Percentiles rank a stretch among this genome's conserved stretches.
Conservation (phyloP, 1,140 invertebrate genomes). For the Caenorhabditis tropicalis region DNA sequence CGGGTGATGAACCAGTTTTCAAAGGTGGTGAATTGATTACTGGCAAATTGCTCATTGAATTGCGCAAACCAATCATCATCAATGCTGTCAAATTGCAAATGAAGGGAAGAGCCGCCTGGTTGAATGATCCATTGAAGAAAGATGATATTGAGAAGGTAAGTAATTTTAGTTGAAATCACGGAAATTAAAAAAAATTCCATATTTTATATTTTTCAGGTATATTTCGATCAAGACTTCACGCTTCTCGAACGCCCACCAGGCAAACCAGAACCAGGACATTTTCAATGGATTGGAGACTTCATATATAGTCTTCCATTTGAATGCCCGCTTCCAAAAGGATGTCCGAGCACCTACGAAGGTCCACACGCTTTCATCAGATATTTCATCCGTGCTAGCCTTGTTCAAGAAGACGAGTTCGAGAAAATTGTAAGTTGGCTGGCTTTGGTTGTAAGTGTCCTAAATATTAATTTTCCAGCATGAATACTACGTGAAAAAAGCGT, state of each 20-base stretch:
- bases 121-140: constrained; percentile 56
- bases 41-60: constrained; percentile 56
- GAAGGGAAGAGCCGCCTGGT: constrained; percentile 54
- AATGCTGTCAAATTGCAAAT: constrained; percentile 59
- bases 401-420: constrained; percentile 48
- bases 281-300: constrained; percentile 57
- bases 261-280: constrained; percentile 56
- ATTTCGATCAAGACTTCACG: constrained; percentile 58
- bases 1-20: constrained; percentile 54
- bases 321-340: constrained; percentile 59
- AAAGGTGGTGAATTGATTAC: constrained; percentile 59
- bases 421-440: constrained; percentile 49
- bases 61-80: constrained; percentile 54
- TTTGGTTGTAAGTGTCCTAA: too few species aligned
- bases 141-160: constrained; percentile 57
- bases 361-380: constrained; percentile 57
- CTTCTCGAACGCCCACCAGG: constrained; percentile 58
- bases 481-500: constrained; percentile 57
- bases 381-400: constrained; percentile 53
- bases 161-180: neutral
- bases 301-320: constrained; percentile 58
- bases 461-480: constrained; percentile 46
- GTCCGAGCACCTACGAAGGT: constrained; percentile 55
- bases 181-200: neutral
- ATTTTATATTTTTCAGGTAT: constrained; percentile 45